Evolutionary conservation across 2,797 vertebrate species (phyloP).

Genomic region (Leontocebus nigricollis): DNA sequence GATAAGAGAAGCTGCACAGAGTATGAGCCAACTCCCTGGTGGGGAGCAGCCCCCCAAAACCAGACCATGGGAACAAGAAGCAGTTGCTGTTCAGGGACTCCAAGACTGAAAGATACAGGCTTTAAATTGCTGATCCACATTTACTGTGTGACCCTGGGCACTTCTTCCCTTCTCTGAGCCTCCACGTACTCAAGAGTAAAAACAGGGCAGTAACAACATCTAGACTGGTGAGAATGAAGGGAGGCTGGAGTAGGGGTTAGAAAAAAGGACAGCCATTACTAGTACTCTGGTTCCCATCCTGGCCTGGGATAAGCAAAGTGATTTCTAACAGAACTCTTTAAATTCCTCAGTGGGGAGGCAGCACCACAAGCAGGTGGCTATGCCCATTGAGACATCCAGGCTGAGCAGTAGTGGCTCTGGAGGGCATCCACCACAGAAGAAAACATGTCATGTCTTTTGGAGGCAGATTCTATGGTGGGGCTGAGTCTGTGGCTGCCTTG

Average conservation of each 20-base stretch:
- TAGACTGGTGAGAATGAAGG: neutral
- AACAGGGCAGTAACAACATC: neutral
- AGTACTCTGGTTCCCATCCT: neutral
- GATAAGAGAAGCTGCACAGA: neutral
- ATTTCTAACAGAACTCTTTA: neutral
- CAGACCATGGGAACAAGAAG: neutral
- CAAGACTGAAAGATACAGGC: accelerated
- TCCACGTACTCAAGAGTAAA: neutral
- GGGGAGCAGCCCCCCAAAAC: neutral
- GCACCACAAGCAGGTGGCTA: neutral
- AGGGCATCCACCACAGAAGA: accelerated
- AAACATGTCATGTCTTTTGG: accelerated
- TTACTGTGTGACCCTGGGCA: neutral
- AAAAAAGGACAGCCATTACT: neutral
- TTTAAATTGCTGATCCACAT: neutral
- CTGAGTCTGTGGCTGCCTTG: neutral
- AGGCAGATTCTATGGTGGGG: neutral
- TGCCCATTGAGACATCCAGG: neutral
- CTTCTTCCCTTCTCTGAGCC: neutral
- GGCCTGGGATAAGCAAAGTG: neutral
- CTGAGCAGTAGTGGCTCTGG: neutral
- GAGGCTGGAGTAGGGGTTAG: neutral
- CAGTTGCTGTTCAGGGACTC: neutral
- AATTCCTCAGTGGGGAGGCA: neutral
- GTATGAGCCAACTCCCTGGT: neutral